phyloP scores from a whole-genome alignment of 2,113 vertebrate species.

The Upupa epops region DNA sequence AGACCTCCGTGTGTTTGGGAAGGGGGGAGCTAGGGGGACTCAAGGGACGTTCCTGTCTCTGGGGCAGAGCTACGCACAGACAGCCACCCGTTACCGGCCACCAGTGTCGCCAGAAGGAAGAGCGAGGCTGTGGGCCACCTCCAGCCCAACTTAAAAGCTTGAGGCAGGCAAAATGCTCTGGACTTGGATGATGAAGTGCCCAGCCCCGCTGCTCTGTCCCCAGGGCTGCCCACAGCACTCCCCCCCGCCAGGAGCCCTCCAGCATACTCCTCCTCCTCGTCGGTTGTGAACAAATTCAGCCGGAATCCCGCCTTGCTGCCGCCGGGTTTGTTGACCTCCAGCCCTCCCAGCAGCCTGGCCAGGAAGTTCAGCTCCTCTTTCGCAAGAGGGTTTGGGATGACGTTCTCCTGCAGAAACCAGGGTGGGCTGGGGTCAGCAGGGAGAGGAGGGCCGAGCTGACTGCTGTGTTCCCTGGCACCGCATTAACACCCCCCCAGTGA shows the following conservation, averaged over 20 bases:
- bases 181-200: neutral
- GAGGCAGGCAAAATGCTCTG: neutral
- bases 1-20: rapidly evolving
- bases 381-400: conserved; percentile 89
- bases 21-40: neutral
- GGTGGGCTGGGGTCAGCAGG: neutral
- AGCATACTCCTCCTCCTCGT: conserved; percentile 95
- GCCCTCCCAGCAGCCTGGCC: conserved; percentile 89
- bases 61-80: neutral
- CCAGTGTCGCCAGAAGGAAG: neutral
- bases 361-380: conserved; percentile 96
- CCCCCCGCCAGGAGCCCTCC: neutral
- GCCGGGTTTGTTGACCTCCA: conserved; percentile 82
- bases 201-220: neutral
- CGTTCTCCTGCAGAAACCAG: conserved; percentile 81
- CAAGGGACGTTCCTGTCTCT: neutral
- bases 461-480: neutral
- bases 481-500: neutral
- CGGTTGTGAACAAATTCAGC: conserved; percentile 90
- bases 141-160: neutral
- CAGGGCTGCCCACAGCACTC: neutral
- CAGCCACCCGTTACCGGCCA: neutral
- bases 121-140: neutral
- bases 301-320: conserved; percentile 84
- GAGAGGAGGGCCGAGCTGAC: neutral